These are phyloP conservation scores for Pseudopleuronectes americanus DNA, from an alignment of 2,797 vertebrate species.

Conservation along the genomic window DNA sequence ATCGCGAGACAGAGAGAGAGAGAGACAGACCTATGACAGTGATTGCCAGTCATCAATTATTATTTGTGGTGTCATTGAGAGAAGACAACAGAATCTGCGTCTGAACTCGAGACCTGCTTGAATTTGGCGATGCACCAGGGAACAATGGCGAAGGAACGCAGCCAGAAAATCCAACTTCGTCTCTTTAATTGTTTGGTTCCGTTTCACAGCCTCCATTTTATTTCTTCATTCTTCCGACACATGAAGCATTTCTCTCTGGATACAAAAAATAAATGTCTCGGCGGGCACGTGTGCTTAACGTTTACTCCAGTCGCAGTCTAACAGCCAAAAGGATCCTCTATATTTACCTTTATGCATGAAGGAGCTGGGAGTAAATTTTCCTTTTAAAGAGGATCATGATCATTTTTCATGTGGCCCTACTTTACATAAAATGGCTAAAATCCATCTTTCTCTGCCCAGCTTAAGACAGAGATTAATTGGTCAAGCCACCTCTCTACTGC, in stretches of 20 bases:
- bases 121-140: conserved; percentile 43
- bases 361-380: conserved; percentile 26
- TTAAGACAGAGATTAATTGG: conserved; percentile 52
- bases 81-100: conserved; percentile 33
- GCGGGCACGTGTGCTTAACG: background rate
- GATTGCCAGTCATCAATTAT: conserved; percentile 34
- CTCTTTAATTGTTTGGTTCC: conserved; percentile 56
- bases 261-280: conserved; percentile 50
- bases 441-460: conserved; percentile 49
- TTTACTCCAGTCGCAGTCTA: conserved; percentile 38
- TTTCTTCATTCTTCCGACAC: conserved; percentile 42
- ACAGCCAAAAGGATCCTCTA: conserved; percentile 24
- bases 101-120: conserved; percentile 55
- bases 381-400: too few relatives aligned
- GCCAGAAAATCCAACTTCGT: conserved; percentile 57
- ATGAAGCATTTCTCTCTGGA: conserved; percentile 44
- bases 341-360: conserved; percentile 51
- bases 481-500: conserved; percentile 35
- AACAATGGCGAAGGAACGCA: conserved; percentile 42
- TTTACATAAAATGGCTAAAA: conserved; percentile 57
- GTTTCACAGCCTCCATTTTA: conserved; percentile 50
- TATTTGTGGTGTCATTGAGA: conserved; percentile 28
- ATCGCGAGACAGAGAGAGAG: background rate
- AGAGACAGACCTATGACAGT: conserved; percentile 12
- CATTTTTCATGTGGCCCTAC: background rate